These are phyloP conservation scores for Neodiprion pinetum DNA, from an alignment of 1,140 invertebrate genomes.

Conservation along the genomic window DNA sequence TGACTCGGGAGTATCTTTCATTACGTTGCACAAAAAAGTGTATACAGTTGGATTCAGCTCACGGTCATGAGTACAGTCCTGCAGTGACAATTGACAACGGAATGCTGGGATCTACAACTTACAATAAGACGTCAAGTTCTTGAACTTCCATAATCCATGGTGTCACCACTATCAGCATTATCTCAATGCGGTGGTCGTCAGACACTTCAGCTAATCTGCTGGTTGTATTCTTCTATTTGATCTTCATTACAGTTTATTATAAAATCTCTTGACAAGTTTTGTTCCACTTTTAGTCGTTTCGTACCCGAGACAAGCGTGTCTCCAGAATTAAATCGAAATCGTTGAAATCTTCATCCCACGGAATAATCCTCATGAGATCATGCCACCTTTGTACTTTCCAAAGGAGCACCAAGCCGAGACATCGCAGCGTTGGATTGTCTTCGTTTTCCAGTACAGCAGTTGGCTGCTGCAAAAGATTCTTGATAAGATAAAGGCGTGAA, in stretches of 20 bases:
- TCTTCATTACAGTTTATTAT: no score
- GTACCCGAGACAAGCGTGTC: background rate
- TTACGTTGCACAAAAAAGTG: no score
- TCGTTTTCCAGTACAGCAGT: background rate
- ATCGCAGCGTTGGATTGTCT: background rate
- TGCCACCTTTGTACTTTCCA: no score
- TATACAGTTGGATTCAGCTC: no score
- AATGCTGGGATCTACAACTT: background rate
- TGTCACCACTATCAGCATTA: background rate
- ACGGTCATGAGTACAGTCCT: no score
- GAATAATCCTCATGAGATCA: no score
- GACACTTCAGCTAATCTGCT: background rate
- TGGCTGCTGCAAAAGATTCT: background rate
- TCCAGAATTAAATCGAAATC: background rate
- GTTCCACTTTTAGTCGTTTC: background rate
- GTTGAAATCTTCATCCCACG: background rate
- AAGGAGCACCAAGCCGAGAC: no score
- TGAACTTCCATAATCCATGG: background rate
- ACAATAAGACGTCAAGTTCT: background rate
- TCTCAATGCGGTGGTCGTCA: background rate
- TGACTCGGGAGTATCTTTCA: no score
- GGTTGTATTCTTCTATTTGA: background rate
- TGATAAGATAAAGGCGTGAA: background rate
- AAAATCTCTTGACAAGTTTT: background rate
- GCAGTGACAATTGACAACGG: no score